Evolutionary conservation across 2,797 vertebrate species (phyloP).

Genomic region (Pseudochirops corinnae): DNA sequence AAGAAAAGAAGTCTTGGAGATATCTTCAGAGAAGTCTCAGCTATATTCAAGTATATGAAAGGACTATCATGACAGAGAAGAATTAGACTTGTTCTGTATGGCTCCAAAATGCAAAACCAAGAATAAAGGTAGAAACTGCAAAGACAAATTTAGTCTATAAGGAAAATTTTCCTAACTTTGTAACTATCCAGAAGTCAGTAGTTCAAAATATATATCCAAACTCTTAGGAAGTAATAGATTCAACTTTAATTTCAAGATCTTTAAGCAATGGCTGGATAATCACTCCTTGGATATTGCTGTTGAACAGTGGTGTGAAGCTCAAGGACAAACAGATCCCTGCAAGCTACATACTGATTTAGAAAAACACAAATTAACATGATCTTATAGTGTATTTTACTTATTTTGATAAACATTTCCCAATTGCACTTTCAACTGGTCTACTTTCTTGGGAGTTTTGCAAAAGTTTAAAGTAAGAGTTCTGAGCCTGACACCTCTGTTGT

Average conservation of each 20-base stretch:
- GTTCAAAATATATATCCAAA: not conserved
- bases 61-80: not conserved
- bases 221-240: not conserved
- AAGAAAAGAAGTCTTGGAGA: not conserved
- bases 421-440: not conserved
- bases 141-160: not conserved
- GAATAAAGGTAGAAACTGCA: not conserved
- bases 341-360: not conserved
- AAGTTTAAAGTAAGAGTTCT: not conserved
- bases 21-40: not conserved
- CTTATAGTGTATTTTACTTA: not conserved
- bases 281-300: not conserved
- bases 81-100: not conserved
- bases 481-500: not conserved
- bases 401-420: not conserved
- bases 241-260: not conserved
- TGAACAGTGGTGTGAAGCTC: not conserved
- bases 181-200: not conserved
- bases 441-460: not conserved
- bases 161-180: not conserved
- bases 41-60: not conserved
- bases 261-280: not conserved
- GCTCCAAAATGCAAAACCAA: not conserved
- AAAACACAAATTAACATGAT: not conserved
- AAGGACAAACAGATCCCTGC: not conserved